Evolutionary conservation across 2,113 vertebrate genomes (phyloP).

Genomic region (Heteronetta atricapilla): DNA sequence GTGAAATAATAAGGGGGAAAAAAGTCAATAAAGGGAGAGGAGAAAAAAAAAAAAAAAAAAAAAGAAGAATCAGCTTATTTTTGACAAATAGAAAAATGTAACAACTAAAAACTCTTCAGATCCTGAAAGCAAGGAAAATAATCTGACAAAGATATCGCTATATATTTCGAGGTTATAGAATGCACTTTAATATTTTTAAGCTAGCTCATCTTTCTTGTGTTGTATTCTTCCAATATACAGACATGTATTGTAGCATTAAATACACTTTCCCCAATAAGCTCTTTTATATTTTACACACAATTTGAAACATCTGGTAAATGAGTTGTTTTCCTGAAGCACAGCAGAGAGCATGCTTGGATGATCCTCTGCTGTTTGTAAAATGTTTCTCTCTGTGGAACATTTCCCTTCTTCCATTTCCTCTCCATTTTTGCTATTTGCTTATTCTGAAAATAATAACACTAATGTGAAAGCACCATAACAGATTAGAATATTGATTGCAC

Average conservation of each 20-base stretch:
- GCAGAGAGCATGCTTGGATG: not conserved
- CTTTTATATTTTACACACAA: constrained; percentile 43
- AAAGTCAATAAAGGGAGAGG: not conserved
- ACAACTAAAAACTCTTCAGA: not conserved
- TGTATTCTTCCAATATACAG: not conserved
- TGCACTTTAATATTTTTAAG: constrained; percentile 13
- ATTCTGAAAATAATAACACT: constrained; percentile 59
- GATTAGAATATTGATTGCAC: constrained; percentile 13
- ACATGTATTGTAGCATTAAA: not conserved
- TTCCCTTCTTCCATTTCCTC: constrained; percentile 29
- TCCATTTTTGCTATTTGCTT: constrained; percentile 33
- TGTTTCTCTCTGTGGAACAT: constrained; percentile 43
- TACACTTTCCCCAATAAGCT: not conserved
- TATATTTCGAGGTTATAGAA: not conserved
- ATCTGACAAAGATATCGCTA: not conserved
- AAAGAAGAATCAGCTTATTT: not conserved
- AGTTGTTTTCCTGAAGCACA: constrained; percentile 46
- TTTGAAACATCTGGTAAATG: constrained; percentile 32
- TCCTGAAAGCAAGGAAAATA: not conserved
- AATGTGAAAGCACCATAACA: constrained; percentile 39
- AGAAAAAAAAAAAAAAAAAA: not conserved
- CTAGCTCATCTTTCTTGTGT: not conserved
- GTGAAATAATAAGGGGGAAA: not conserved
- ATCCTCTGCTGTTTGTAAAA: constrained; percentile 51
- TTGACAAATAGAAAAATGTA: not conserved